Percentiles rank a stretch among this genome's conserved stretches.
Evolutionary conservation across 2,888 invertebrate genomes (phyloP).

Genomic region (Drosophila phalerata): DNA sequence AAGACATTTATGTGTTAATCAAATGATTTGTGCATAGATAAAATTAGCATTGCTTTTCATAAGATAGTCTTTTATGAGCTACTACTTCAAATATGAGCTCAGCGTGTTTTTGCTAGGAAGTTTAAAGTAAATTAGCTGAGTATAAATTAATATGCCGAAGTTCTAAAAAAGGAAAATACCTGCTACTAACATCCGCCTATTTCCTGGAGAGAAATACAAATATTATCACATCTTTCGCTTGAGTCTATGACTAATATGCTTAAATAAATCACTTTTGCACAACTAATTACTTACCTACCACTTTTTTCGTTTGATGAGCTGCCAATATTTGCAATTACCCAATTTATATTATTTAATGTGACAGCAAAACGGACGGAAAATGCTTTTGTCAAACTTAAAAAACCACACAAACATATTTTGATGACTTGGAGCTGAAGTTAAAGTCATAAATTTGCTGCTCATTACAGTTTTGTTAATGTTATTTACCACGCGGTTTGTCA

Average conservation of each 20-base stretch:
- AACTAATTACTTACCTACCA: conserved; percentile 16
- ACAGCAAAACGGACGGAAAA: conserved; percentile 17
- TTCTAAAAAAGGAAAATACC: conserved; percentile 1
- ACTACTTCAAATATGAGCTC: conserved; percentile 16
- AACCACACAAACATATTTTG: conserved; percentile 46
- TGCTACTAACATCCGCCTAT: conserved; percentile 1
- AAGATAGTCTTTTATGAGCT: conserved; percentile 10
- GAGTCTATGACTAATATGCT: background rate
- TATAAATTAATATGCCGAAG: conserved; percentile 16
- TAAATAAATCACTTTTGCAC: conserved; percentile 27
- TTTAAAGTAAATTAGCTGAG: conserved; percentile 32
- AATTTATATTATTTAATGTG: conserved; percentile 52
- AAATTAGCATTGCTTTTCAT: conserved; percentile 27
- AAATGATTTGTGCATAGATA: conserved; percentile 59
- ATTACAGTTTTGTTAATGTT: conserved; percentile 59
- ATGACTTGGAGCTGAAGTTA: conserved; percentile 32
- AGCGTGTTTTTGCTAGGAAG: conserved; percentile 36
- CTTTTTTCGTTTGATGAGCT: conserved; percentile 38
- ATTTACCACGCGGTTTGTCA: conserved; percentile 61
- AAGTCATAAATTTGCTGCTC: conserved; percentile 59
- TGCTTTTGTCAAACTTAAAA: conserved; percentile 12
- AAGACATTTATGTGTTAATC: conserved; percentile 61
- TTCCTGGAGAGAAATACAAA: background rate
- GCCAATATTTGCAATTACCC: conserved; percentile 55
- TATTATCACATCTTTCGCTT: conserved; percentile 6